Conservation (phyloP, 35 echinoderm and acorn worm genomes). For the Heliocidaris erythrogramma region DNA sequence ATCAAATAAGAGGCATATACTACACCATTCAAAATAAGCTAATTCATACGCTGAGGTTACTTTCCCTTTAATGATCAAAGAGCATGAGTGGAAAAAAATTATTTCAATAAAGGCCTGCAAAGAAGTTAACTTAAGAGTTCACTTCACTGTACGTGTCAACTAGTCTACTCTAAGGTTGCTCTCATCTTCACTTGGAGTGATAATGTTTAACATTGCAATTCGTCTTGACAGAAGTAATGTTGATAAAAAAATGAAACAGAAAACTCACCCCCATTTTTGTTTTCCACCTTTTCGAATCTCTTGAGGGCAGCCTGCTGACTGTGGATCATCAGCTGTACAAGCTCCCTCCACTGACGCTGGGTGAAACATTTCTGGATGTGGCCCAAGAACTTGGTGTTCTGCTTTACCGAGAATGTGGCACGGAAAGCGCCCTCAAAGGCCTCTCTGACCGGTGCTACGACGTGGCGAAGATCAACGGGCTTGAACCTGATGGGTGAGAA, state of each 20-base stretch:
- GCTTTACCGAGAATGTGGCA: slow-evolving; percentile 77
- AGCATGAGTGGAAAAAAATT: too few species aligned
- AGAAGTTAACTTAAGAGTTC: too few species aligned
- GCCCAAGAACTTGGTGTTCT: slow-evolving; percentile 82
- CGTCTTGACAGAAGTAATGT: too few species aligned
- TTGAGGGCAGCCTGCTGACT: slow-evolving; percentile 60
- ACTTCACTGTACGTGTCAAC: too few species aligned
- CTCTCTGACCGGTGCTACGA: slow-evolving; percentile 79
- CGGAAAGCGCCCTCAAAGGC: slow-evolving; percentile 76
- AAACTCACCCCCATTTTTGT: neutral
- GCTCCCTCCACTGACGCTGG: slow-evolving; percentile 63
- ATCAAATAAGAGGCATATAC: too few species aligned
- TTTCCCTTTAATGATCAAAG: too few species aligned
- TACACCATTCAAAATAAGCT: too few species aligned
- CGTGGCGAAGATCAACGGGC: slow-evolving; percentile 86
- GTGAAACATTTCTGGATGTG: slow-evolving; percentile 89
- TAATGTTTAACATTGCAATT: too few species aligned
- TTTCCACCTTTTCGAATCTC: slow-evolving; percentile 35
- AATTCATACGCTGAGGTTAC: too few species aligned
- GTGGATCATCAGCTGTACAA: slow-evolving; percentile 84
- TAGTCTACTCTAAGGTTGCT: too few species aligned
- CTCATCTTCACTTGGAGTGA: too few species aligned
- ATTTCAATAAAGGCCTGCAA: too few species aligned
- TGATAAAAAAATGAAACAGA: neutral
- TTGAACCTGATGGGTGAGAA: slow-evolving; percentile 71